These are phyloP conservation scores for Heliornis fulica DNA, from an alignment of 2,113 vertebrate genomes.

Conservation along the genomic window DNA sequence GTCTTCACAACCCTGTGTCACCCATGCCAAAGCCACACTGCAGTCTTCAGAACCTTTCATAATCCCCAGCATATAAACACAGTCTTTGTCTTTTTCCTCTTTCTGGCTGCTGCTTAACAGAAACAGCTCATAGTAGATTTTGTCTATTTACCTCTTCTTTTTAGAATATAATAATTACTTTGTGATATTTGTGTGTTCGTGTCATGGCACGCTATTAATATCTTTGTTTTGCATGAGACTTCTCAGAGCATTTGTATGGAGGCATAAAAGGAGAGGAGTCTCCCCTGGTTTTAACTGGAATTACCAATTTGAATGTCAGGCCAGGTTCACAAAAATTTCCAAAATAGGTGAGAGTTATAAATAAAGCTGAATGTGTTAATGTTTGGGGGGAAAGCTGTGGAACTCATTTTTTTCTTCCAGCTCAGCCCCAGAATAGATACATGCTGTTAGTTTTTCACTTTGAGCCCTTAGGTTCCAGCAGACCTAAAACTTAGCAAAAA, in stretches of 20 bases:
- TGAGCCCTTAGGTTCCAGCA: constrained; percentile 30
- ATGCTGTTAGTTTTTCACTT: constrained; percentile 50
- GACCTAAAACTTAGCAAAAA: constrained; percentile 45
- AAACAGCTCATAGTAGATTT: not conserved
- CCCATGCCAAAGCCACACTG: constrained; percentile 3
- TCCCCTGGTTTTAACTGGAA: not conserved
- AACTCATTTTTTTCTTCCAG: constrained; percentile 29
- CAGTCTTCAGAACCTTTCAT: constrained; percentile 12
- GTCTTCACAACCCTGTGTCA: not conserved
- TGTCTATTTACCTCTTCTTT: not conserved
- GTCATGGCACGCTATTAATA: not conserved
- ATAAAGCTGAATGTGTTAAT: constrained; percentile 48
- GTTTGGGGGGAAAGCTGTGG: constrained; percentile 53
- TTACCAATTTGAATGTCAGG: constrained; percentile 15
- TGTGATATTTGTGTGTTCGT: not conserved
- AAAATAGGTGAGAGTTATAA: constrained; percentile 54
- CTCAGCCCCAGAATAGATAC: constrained; percentile 46
- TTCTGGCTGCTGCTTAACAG: not conserved
- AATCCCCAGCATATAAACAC: not conserved
- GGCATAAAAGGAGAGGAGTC: not conserved
- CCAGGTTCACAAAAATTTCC: constrained; percentile 47
- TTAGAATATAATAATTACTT: not conserved
- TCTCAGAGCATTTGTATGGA: not conserved
- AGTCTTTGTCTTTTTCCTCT: not conserved
- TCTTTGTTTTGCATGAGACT: not conserved